Evolutionary conservation across 2,113 vertebrate species (phyloP).

Genomic region (Rissa tridactyla): DNA sequence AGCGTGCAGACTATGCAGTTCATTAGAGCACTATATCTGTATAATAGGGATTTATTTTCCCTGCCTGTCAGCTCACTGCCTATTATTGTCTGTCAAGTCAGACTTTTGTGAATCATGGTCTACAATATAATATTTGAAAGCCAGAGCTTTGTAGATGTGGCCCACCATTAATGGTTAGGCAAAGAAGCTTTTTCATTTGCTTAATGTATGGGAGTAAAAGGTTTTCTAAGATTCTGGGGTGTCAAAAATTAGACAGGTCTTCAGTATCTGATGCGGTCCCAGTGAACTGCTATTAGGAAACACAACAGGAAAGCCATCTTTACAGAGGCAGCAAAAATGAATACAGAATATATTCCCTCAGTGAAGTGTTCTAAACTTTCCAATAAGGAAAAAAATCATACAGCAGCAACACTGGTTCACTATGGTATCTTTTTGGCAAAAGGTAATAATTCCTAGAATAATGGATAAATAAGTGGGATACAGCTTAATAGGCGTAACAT

Average conservation of each 20-base stretch:
- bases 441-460: neutral
- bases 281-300: neutral
- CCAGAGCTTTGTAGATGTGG: neutral
- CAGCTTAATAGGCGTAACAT: neutral
- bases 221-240: neutral
- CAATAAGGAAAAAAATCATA: neutral
- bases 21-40: neutral
- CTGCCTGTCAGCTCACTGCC: neutral
- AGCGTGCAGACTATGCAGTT: conserved; percentile 2
- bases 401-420: neutral
- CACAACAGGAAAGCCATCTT: neutral
- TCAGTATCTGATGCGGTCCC: neutral
- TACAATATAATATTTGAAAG: neutral
- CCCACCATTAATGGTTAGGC: neutral
- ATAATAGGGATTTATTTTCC: neutral
- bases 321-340: neutral
- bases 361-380: neutral
- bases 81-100: neutral
- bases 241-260: neutral
- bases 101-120: neutral
- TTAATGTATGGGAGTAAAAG: neutral
- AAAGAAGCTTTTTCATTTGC: neutral
- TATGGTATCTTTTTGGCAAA: neutral
- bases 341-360: neutral
- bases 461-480: neutral